Conservation (phyloP, 2,113 vertebrate genomes). For the Psittacara wagleri region DNA sequence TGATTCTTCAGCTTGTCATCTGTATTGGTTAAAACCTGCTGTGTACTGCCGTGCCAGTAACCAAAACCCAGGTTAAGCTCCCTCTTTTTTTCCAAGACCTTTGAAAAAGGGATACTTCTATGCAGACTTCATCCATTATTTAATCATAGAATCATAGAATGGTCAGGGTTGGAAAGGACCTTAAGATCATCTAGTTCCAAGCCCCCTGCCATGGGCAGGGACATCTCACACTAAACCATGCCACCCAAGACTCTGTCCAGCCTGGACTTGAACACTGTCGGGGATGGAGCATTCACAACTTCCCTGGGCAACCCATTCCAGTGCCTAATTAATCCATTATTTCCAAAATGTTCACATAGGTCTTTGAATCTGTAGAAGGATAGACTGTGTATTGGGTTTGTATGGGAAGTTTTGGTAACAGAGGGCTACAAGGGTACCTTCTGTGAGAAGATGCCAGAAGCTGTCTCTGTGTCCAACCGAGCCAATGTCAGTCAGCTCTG, state of each 20-base stretch:
- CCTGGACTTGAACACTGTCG: no score
- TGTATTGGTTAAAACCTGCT: not conserved
- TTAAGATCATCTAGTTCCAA: no score
- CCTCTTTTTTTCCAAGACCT: not conserved
- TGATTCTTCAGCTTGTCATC: not conserved
- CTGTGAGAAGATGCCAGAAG: not conserved
- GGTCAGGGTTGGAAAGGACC: no score
- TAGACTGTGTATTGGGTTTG: not conserved
- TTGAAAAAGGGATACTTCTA: not conserved
- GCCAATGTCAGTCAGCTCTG: not conserved
- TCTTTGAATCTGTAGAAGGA: not conserved
- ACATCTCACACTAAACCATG: no score
- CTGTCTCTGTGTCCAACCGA: not conserved
- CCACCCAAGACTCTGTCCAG: no score
- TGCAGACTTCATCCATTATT: fast-evolving
- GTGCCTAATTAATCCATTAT: not conserved
- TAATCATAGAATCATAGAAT: no score
- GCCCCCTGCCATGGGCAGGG: no score
- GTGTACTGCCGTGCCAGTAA: not conserved
- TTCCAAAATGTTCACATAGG: not conserved
- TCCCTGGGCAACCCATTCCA: no score
- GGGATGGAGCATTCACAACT: no score
- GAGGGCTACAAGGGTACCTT: not conserved
- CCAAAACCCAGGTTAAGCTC: not conserved
- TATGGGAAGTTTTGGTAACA: fast-evolving